These are phyloP conservation scores for Albula goreensis DNA, from an alignment of 2,113 vertebrate genomes.

Conservation along the genomic window DNA sequence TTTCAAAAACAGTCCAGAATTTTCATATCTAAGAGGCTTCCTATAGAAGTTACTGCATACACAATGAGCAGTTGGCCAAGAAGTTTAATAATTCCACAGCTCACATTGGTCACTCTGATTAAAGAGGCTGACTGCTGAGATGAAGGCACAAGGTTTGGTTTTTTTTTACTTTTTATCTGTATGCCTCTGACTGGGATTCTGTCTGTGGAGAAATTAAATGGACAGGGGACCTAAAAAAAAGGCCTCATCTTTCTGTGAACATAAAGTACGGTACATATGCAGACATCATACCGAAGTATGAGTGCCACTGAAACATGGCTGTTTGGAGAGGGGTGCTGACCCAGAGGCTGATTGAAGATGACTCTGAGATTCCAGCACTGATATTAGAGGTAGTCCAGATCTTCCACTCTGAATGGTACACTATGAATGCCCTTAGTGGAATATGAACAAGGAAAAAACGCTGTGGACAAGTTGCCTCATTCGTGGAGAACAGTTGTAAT, in stretches of 20 bases:
- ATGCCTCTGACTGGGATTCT: neutral
- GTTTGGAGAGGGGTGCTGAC: neutral
- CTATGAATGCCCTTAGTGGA: no score
- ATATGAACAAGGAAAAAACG: no score
- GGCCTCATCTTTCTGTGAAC: neutral
- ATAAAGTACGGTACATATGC: neutral
- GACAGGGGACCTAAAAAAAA: no score
- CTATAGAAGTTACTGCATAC: no score
- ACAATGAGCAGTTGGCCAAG: no score
- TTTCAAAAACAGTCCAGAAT: no score
- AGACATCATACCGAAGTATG: neutral
- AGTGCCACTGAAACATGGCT: neutral
- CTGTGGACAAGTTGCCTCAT: no score
- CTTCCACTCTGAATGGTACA: no score
- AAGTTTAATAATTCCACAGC: neutral
- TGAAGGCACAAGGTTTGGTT: neutral
- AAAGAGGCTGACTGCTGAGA: neutral
- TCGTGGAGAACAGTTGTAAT: no score
- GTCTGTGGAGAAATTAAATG: neutral
- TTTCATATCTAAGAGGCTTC: no score
- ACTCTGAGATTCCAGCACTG: no score
- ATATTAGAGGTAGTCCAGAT: no score
- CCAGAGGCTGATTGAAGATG: neutral
- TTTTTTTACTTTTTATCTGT: neutral
- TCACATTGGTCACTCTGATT: neutral